Evolutionary conservation across 2,888 invertebrate genomes (phyloP), one percentile per base, ranked within the genome.

Genomic region (Athripsodes cinereus): DNA sequence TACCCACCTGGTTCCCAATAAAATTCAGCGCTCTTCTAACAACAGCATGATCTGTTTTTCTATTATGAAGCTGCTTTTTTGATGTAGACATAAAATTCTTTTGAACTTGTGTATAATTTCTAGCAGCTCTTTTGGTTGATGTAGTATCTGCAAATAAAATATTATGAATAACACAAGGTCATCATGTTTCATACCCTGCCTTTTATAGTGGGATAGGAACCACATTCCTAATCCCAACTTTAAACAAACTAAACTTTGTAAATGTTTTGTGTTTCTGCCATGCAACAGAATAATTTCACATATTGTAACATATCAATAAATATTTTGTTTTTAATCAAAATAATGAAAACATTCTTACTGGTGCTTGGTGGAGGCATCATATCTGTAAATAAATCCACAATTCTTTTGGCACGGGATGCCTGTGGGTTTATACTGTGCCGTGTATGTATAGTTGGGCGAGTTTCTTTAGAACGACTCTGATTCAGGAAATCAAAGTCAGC

Each of bases 21-120:
- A 59, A 59, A 52, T 59, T 59, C 2, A 59, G 44, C 5, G 59
- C 55, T 20, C 59, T 20, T 49, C 55, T 34, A 11, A 56, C 59
- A 16, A 55, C 22, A 20, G 55, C 46, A 35, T 59, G 48, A 22
- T 59, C 59, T 16, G 48, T 22, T 26, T 55, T 59, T 18, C 35
- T 34, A 6, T 35, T 20, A 19, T 56, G 50, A 3, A 44, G 16
- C 40, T 52, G 55, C 19, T 55, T 59, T 22, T 59, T 59, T n/a
- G 59, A 59, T 18, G 59, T 55, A 16, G 59, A 55, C 13, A 59
- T 44, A 46, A 35, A 52, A 21, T 40, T 22, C 44, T 56, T 56
- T 13, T 56, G 56, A 10, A 46, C 8, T n/a, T n/a, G 40, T 3
- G 40, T 40, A 5, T 40, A 5, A n/a, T 13, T 13, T 13, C 16